phyloP scores from a whole-genome alignment of 2,113 vertebrate genomes.

The Campylomormyrus tamandua region DNA sequence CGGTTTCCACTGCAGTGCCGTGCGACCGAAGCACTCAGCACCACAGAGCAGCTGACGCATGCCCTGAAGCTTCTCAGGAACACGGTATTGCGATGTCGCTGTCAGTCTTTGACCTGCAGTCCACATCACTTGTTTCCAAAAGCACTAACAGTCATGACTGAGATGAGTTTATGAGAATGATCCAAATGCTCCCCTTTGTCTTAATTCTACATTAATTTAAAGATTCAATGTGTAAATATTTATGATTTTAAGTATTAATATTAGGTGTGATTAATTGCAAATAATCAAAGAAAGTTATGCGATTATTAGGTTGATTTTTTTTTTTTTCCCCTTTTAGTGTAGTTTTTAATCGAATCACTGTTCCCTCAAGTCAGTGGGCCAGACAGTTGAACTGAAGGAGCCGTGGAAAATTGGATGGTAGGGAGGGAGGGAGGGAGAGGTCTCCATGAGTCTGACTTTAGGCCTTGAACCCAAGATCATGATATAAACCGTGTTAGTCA shows the following conservation, averaged over 20 bases:
- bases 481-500: background rate
- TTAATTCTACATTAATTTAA: background rate
- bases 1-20: constrained; percentile 56
- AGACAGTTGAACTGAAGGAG: background rate
- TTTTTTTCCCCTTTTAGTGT: background rate
- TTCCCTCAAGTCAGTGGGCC: background rate
- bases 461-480: background rate
- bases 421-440: background rate
- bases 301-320: background rate
- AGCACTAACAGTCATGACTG: background rate
- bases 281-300: background rate
- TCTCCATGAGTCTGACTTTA: background rate
- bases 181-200: background rate
- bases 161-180: background rate
- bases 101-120: background rate
- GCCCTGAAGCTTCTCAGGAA: constrained; percentile 70
- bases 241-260: background rate
- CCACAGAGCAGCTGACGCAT: constrained; percentile 53
- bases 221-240: background rate
- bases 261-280: background rate
- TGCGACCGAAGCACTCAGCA: constrained; percentile 49
- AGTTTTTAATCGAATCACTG: background rate
- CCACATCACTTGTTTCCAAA: background rate
- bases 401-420: background rate
- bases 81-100: constrained; percentile 59